Base-by-base conservation (phyloP, 2,113 vertebrate genomes). In the Stigmatopora nigra region DNA sequence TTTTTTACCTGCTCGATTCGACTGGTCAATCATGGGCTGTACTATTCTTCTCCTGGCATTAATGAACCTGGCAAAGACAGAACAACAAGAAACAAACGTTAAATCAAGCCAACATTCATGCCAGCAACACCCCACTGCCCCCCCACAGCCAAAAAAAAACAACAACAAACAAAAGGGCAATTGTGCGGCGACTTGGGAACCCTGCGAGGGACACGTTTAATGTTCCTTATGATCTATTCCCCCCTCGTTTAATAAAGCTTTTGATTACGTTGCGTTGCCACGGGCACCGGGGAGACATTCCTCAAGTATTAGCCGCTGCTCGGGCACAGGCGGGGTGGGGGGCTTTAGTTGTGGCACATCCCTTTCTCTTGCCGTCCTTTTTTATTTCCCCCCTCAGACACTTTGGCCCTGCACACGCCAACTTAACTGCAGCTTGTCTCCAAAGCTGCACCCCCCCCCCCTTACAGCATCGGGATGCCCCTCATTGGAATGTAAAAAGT, bases 21-120 rank as follows among this genome's bases (percentile, higher is more conserved):
- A 99, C 93, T 99, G 96, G 93, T 99, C 96, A 82, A 99, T 99
- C 96, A 99, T 99, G 88, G 96, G 96, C 91, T 99, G 96, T 89
- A 99, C 97, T 98, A 99, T 99, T 94, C 97, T 97, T 95, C 97
- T 98, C 87, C 97, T 94, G 93, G 97, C 97, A 69, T 99, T 99
- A 92, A 99, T 99, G 90, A 99, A 99, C 97, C 97, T 99, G 92
- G 72, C 89, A 92, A 25, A 7, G 89, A 86, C 92, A 84, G 80
- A 89, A 91, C 7, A 86, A 74, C 91, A 81, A 89, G 71, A 83
- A 79, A 76, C 70, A 82, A 73, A 86, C 19, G 57, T 89, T 90
- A 86, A 89, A 86, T 89, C 87, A 86, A 60, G 36, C 71, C 76
- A 73, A 86, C 84, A 87, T 89, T 84, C 85, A 73, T 67, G 68